Conservation (phyloP, 2,113 vertebrate species). For the Aspidoscelis tigris region DNA sequence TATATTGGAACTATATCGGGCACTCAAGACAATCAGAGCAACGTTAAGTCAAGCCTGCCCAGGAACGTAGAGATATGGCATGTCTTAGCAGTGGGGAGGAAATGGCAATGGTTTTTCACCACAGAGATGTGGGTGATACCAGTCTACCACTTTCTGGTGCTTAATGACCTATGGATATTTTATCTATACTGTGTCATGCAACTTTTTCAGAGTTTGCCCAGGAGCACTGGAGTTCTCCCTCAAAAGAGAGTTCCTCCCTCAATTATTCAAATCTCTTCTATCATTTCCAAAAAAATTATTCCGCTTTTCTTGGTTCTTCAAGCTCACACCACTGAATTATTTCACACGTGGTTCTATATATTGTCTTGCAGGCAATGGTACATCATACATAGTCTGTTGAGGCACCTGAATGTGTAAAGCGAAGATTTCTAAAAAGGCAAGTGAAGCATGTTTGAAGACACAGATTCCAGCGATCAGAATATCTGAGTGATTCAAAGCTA, state of each 20-base stretch:
- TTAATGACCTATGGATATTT: not conserved
- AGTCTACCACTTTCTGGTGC: no score
- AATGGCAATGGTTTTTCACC: not conserved
- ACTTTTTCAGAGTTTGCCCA: not conserved
- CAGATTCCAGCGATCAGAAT: not conserved
- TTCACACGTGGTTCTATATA: not conserved
- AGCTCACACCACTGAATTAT: not conserved
- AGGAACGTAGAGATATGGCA: not conserved
- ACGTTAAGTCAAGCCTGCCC: no score
- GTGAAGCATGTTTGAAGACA: not conserved
- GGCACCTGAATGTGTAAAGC: not conserved
- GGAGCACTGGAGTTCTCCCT: no score
- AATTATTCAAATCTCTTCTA: not conserved
- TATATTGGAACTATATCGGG: no score
- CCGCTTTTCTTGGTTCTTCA: not conserved
- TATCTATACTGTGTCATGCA: not conserved
- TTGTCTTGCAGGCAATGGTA: not conserved
- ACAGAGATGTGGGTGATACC: not conserved
- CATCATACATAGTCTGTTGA: not conserved
- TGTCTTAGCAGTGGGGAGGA: not conserved
- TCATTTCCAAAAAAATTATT: not conserved
- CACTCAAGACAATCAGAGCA: no score
- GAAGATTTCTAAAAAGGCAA: not conserved
- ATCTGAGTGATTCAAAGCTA: not conserved
- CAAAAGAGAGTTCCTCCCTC: no score